Base-by-base conservation (phyloP, 2,888 invertebrate genomes). In the Agonopterix alstromeriana region DNA sequence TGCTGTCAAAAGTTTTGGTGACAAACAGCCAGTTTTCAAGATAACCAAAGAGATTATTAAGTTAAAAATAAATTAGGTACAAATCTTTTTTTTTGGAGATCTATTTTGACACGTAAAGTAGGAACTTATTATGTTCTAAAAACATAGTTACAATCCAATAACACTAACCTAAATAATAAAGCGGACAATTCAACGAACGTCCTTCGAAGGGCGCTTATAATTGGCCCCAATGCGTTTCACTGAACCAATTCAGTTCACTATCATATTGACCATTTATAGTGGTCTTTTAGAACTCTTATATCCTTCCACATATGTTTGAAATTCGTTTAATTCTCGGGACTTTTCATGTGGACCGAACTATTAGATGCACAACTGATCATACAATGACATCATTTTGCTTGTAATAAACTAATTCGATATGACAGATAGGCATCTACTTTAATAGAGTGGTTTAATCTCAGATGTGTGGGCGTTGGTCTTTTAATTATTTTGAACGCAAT, bases 141-240 rank as follows among this genome's bases (percentile, higher is more conserved):
- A 7, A 27, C 27, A 27, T 5, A 27, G 27, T 27, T 5, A 42
- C 42, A 42, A 10, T 42, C 45, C 40, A 40, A 44, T 45, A 35
- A 58, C 62, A 65, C 55, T 67, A 67, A 67, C 67, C 65, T 53
- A 57, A 56, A 60, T 63, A 42, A 35, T 4, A 49, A 10, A 14
- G 45, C 11, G 27, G 48, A 40, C 36, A n/a, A 10, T 35, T 36
- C 1, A 41, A 47, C 38, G 42, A 45, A 52, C 70, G 85, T 82
- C 85, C 85, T 84, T 84, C 70, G 60, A 81, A 82, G 84, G 81
- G 80, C 83, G 61, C 43, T 51, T 55, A 36, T 61, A 79, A 81
- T 78, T 82, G 80, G 56, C 69, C 75, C 61, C 60, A 75, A 77
- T 80, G 73, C 70, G 77, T 53, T 78, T 72, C 76, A 70, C 63